phyloP scores from a whole-genome alignment of 2,797 vertebrate genomes.

The Pogoniulus pusillus region DNA sequence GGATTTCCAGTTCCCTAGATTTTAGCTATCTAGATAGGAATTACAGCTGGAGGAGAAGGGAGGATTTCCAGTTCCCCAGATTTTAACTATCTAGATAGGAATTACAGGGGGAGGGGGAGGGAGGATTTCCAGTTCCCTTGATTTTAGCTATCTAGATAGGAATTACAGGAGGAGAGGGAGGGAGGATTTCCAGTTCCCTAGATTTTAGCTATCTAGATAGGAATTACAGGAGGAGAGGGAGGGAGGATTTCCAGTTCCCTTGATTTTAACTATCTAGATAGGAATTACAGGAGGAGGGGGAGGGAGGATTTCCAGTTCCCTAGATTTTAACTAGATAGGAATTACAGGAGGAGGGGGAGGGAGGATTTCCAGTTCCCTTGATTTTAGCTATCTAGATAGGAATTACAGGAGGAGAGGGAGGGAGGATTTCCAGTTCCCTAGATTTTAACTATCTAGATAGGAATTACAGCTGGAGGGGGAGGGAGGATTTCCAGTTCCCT shows the following conservation, averaged over 20 bases:
- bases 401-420: not conserved
- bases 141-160: not conserved
- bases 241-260: not conserved
- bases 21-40: not conserved
- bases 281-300: accelerated
- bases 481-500: not conserved
- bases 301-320: not conserved
- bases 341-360: accelerated
- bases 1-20: no score
- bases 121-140: not conserved
- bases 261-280: not conserved
- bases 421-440: not conserved
- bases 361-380: not conserved
- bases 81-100: not conserved
- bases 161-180: not conserved
- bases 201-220: not conserved
- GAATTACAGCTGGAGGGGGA: accelerated
- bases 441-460: not conserved
- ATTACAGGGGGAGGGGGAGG: accelerated
- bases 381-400: not conserved
- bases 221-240: accelerated
- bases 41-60: not conserved
- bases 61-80: not conserved
- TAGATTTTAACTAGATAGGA: not conserved
- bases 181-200: not conserved